Conservation (phyloP, 2,113 vertebrate species). For the Bettongia penicillata region DNA sequence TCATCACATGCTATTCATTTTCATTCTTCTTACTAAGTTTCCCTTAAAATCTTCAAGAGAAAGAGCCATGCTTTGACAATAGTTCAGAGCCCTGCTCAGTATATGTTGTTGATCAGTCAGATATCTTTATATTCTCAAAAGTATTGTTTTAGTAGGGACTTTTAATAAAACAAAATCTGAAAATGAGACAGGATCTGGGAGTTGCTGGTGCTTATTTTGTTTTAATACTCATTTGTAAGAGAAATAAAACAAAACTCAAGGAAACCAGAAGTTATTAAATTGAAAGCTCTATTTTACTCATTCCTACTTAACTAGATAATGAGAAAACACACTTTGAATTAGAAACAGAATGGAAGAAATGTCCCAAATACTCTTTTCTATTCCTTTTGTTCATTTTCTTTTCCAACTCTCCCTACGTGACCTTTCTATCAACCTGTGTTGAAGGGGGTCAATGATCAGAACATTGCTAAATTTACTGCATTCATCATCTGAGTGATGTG, state of each 20-base stretch:
- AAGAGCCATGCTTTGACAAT: constrained; percentile 1
- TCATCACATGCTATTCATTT: not conserved
- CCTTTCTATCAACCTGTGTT: not conserved
- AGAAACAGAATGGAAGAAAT: not conserved
- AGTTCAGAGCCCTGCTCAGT: not conserved
- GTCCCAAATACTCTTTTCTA: not conserved
- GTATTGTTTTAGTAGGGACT: not conserved
- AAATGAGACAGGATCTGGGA: constrained; percentile 16
- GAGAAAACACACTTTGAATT: not conserved
- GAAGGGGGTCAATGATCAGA: not conserved
- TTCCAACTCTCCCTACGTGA: not conserved
- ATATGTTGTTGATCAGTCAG: not conserved
- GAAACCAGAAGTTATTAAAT: not conserved
- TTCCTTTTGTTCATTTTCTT: not conserved
- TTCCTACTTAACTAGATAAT: not conserved
- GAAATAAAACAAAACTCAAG: not conserved
- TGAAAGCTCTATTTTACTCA: not conserved
- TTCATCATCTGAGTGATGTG: not conserved
- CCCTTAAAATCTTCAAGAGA: constrained; percentile 25
- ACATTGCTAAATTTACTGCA: not conserved
- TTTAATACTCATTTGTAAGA: constrained; percentile 37
- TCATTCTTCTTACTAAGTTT: not conserved
- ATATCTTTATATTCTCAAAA: constrained; percentile 37
- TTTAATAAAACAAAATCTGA: constrained; percentile 1
- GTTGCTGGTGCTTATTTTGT: not conserved